Evolutionary conservation across 2,888 invertebrate genomes (phyloP).

Genomic region (Nudaria mundana): DNA sequence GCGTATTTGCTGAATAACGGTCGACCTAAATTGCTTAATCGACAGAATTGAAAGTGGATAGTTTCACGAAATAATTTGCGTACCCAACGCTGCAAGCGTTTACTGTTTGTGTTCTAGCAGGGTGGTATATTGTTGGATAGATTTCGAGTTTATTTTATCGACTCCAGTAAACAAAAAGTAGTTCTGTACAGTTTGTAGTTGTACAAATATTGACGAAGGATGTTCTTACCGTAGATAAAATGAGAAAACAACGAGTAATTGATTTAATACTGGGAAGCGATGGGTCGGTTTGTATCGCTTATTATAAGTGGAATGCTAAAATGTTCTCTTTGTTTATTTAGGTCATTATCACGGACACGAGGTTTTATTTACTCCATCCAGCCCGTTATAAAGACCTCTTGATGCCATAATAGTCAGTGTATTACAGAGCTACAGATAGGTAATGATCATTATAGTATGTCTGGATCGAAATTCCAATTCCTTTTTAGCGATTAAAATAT

Average conservation of each 20-base stretch:
- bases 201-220: conserved; percentile 71
- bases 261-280: conserved; percentile 51
- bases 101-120: conserved; percentile 15
- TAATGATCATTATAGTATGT: no score
- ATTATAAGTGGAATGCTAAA: conserved; percentile 63
- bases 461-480: no score
- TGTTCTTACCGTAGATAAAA: conserved; percentile 57
- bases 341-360: conserved; percentile 49
- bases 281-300: conserved; percentile 57
- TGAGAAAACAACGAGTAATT: conserved; percentile 61
- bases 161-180: conserved; percentile 33
- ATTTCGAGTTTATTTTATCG: conserved; percentile 35
- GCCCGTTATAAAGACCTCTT: conserved; percentile 31
- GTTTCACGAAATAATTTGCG: conserved; percentile 29
- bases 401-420: conserved; percentile 48
- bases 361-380: conserved; percentile 11
- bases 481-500: no score
- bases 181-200: conserved; percentile 36
- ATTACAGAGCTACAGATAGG: no score
- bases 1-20: conserved; percentile 45
- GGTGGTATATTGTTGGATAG: conserved; percentile 34
- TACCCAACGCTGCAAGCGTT: conserved; percentile 8
- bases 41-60: conserved; percentile 37
- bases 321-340: conserved; percentile 56
- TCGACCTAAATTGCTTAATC: conserved; percentile 50